A percentile compares a stretch with the other conserved stretches of the same genome.
phyloP scores from a whole-genome alignment of 2,888 invertebrate species.

The Heliothis peltigera region DNA sequence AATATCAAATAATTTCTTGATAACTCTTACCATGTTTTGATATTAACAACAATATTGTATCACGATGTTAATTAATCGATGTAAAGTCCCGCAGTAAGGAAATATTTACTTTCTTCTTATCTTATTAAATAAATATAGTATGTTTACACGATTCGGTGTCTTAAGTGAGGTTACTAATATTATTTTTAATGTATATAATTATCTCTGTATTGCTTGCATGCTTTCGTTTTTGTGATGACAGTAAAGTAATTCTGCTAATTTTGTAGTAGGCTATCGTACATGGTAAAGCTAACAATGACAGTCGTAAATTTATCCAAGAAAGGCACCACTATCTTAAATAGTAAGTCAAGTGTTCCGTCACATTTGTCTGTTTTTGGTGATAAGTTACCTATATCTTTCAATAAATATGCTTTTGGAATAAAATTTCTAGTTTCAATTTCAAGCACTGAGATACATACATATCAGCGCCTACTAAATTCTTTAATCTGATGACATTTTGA shows the following conservation, averaged over 20 bases:
- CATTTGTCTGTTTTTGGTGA: constrained; percentile 22
- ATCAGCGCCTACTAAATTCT: constrained; percentile 48
- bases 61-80: constrained; percentile 1
- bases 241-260: constrained; percentile 29
- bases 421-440: constrained; percentile 38
- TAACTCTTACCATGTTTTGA: background rate
- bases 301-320: constrained; percentile 24
- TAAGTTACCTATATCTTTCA: constrained; percentile 39
- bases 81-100: background rate
- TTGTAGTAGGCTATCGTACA: constrained; percentile 49
- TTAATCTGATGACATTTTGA: constrained; percentile 32
- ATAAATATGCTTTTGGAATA: constrained; percentile 29
- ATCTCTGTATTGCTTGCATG: constrained; percentile 13
- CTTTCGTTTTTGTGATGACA: constrained; percentile 40
- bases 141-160: constrained; percentile 32
- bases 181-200: constrained; percentile 8
- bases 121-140: constrained; percentile 10
- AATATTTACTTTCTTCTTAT: constrained; percentile 15
- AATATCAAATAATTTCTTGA: constrained; percentile 10
- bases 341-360: too few species aligned
- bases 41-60: constrained; percentile 1
- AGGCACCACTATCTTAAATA: constrained; percentile 21
- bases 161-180: constrained; percentile 15
- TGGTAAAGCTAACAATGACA: constrained; percentile 29
- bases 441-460: constrained; percentile 49